Percentiles rank a stretch among this genome's conserved stretches.
Conservation (phyloP, 1,140 invertebrate species). For the Panonychus citri region DNA sequence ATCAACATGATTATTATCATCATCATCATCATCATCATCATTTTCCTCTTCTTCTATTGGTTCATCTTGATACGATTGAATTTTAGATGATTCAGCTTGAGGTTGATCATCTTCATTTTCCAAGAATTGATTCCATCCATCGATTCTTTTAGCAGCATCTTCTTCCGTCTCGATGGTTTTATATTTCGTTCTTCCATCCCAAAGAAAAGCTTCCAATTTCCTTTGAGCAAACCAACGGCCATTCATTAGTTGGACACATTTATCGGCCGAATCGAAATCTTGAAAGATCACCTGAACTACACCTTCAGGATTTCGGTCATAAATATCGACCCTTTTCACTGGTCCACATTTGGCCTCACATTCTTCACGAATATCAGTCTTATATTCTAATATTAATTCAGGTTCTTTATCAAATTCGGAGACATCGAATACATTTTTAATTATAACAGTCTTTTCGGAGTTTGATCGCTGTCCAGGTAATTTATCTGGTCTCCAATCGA, state of each 20-base stretch:
- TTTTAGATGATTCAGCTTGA: no score
- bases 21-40: no score
- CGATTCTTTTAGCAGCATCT: no score
- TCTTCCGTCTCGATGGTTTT: no score
- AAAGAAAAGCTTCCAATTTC: constrained; percentile 57
- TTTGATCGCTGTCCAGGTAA: constrained; percentile 53
- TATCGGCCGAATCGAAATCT: constrained; percentile 67
- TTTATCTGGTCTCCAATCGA: constrained; percentile 89
- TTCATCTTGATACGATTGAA: no score
- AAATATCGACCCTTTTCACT: constrained; percentile 72
- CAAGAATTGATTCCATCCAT: no score
- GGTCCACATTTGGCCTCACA: constrained; percentile 63
- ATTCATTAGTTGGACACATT: constrained; percentile 63
- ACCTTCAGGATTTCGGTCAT: constrained; percentile 84
- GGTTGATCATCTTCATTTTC: no score
- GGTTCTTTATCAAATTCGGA: constrained; percentile 72
- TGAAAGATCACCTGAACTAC: constrained; percentile 76
- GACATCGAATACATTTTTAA: constrained; percentile 81
- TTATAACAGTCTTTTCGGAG: constrained; percentile 68
- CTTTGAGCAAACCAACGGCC: constrained; percentile 72
- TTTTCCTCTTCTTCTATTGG: no score
- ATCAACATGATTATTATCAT: no score
- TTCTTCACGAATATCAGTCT: constrained; percentile 68
- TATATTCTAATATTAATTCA: constrained; percentile 62
- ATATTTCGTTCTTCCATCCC: constrained; percentile 89